Conservation (phyloP, 2,113 vertebrate species). For the Amblyornis subalaris region DNA sequence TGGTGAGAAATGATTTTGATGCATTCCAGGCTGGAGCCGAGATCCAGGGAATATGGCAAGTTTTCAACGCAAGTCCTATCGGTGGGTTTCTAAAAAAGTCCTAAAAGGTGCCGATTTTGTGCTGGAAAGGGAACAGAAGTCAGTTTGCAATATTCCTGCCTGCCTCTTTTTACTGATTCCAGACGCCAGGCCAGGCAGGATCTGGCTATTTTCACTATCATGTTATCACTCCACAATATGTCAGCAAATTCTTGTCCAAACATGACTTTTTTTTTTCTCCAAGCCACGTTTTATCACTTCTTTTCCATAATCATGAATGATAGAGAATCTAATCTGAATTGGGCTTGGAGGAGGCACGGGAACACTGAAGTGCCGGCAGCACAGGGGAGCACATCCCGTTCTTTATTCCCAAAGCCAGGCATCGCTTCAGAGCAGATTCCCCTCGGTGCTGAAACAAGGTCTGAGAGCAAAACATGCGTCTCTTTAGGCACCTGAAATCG, state of each 20-base stretch:
- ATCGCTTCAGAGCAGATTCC: not conserved
- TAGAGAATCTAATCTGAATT: slow-evolving; percentile 74
- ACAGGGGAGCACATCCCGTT: not conserved
- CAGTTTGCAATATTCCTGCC: not conserved
- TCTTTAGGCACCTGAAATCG: not conserved
- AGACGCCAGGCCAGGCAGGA: slow-evolving; percentile 30
- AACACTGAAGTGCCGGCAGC: not conserved
- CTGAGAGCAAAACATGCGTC: not conserved
- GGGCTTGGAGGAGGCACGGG: slow-evolving; percentile 52
- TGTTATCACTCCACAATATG: slow-evolving; percentile 67
- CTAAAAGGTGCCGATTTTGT: not conserved
- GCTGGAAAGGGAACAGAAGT: slow-evolving; percentile 7
- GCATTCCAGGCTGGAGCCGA: not conserved
- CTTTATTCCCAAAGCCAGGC: not conserved
- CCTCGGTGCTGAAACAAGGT: not conserved
- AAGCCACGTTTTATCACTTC: slow-evolving; percentile 50
- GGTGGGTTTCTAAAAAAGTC: not conserved
- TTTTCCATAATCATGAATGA: slow-evolving; percentile 69
- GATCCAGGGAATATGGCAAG: not conserved
- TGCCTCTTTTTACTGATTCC: slow-evolving; percentile 48
- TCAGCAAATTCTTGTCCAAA: slow-evolving; percentile 71
- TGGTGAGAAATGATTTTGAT: fast-evolving
- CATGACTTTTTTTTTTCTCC: slow-evolving; percentile 28
- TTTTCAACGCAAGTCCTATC: not conserved
- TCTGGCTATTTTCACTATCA: slow-evolving; percentile 68